Evolutionary conservation across 2,797 vertebrate species (phyloP).

Genomic region (Xiphorhynchus erythropygius): DNA sequence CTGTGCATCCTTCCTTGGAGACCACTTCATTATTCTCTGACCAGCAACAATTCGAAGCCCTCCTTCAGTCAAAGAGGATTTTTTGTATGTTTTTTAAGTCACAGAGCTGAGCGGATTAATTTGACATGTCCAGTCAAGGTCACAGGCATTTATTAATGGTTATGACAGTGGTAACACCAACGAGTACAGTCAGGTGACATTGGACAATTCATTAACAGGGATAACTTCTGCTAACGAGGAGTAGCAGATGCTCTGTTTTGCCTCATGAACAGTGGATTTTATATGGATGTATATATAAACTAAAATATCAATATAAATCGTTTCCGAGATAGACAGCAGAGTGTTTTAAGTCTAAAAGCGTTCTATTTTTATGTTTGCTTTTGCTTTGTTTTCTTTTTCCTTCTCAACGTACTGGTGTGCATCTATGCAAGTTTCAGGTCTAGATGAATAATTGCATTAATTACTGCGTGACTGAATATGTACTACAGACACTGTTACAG

Average conservation of each 20-base stretch:
- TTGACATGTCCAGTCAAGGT: neutral
- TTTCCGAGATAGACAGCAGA: rapidly evolving
- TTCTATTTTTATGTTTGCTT: rapidly evolving
- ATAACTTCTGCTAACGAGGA: neutral
- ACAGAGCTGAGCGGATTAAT: rapidly evolving
- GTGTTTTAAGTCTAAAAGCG: neutral
- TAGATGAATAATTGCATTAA: neutral
- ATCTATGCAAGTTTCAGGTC: neutral
- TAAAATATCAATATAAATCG: neutral
- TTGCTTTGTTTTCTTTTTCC: neutral
- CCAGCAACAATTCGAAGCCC: neutral
- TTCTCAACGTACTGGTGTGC: neutral
- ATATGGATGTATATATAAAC: neutral
- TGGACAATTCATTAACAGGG: neutral
- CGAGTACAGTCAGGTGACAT: neutral
- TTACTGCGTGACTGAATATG: neutral
- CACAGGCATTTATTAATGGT: neutral
- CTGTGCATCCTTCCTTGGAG: neutral
- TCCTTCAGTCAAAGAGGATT: neutral
- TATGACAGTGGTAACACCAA: neutral
- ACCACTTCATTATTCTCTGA: neutral
- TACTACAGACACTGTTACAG: neutral
- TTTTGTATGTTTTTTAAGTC: neutral
- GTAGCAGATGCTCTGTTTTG: neutral
- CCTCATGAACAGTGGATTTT: rapidly evolving